Percentiles rank a stretch among this genome's conserved stretches.
These are phyloP conservation scores for Gymnoscopelus braueri DNA, from an alignment of 2,797 vertebrate genomes.

Conservation along the genomic window DNA sequence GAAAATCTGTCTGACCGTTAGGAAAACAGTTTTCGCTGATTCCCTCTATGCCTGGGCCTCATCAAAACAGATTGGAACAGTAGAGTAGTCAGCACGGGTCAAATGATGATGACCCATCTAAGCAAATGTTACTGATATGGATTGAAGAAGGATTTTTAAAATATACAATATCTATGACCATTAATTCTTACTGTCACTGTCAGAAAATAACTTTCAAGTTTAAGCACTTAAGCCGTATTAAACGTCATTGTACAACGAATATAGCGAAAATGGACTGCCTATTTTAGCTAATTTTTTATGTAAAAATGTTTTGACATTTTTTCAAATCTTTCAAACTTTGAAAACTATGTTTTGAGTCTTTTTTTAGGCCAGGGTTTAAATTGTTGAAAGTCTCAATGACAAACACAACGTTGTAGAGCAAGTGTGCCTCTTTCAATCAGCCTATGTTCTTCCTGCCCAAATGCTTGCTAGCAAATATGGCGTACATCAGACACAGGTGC, in stretches of 20 bases:
- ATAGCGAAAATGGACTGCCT: too few species aligned
- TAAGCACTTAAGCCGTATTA: too few species aligned
- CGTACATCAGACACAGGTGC: conserved; percentile 27
- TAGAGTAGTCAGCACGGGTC: conserved; percentile 14
- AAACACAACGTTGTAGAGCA: neutral
- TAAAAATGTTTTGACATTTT: too few species aligned
- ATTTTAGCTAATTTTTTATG: too few species aligned
- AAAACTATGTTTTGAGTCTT: too few species aligned
- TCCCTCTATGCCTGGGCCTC: neutral
- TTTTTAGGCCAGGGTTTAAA: neutral
- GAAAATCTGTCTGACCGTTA: conserved; percentile 17
- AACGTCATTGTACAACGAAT: too few species aligned
- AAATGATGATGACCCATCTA: conserved; percentile 10
- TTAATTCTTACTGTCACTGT: too few species aligned
- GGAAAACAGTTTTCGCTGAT: conserved; percentile 41
- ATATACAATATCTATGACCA: neutral
- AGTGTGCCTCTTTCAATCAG: conserved; percentile 11
- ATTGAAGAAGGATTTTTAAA: conserved; percentile 15
- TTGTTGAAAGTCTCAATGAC: neutral
- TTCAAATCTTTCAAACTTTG: too few species aligned
- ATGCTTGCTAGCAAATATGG: conserved; percentile 39
- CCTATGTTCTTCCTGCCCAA: conserved; percentile 10
- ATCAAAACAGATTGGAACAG: conserved; percentile 34
- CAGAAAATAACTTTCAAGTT: too few species aligned
- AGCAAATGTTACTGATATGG: conserved; percentile 22